Percentiles rank a stretch among this genome's conserved stretches.
Conservation (phyloP, 2,113 vertebrate species). For the Lepidothrix coronata region DNA sequence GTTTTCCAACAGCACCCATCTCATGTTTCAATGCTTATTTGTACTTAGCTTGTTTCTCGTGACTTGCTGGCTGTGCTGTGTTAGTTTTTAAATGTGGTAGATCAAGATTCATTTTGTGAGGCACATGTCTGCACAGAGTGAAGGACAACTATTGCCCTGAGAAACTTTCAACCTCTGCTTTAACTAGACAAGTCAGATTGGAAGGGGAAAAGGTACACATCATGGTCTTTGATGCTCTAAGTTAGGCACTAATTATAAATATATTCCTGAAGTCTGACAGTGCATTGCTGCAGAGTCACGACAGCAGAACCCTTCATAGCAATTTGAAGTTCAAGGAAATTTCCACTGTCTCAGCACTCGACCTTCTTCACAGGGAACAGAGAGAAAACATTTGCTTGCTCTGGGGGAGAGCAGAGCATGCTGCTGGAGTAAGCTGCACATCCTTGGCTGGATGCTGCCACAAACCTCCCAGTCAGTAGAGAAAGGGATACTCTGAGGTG, state of each 20-base stretch:
- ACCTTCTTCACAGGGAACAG: neutral
- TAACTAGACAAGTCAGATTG: neutral
- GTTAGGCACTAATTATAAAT: neutral
- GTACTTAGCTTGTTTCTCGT: neutral
- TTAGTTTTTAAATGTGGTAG: neutral
- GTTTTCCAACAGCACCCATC: neutral
- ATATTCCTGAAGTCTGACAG: neutral
- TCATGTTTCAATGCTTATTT: neutral
- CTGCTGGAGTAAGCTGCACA: neutral
- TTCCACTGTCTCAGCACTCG: neutral
- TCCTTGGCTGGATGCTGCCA: neutral
- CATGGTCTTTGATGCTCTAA: neutral
- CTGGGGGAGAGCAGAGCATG: neutral
- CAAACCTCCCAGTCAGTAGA: neutral
- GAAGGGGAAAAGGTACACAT: neutral
- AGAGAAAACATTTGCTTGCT: neutral
- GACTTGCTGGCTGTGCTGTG: neutral
- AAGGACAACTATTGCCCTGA: neutral
- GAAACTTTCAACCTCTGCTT: slow-evolving; percentile 11
- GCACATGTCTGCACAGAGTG: neutral
- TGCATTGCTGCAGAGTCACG: neutral
- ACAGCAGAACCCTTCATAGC: neutral
- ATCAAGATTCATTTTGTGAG: neutral
- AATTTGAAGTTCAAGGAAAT: slow-evolving; percentile 15
- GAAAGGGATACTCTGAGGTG: neutral